Evolutionary conservation across 2,113 vertebrate genomes (phyloP), one percentile per base, ranked within the genome.

Genomic region (Epinephelus lanceolatus): DNA sequence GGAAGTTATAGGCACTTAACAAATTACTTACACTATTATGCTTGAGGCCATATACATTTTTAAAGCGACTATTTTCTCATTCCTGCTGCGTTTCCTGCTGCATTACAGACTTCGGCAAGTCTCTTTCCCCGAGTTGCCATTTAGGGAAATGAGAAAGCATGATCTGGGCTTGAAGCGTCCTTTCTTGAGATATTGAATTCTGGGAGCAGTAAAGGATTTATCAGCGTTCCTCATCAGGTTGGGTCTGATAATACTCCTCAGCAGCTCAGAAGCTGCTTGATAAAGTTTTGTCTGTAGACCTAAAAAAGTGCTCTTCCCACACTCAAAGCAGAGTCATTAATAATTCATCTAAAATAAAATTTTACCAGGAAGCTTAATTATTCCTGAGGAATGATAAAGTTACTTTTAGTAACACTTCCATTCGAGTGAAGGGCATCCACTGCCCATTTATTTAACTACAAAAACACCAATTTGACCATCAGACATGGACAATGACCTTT

Each of bases 191-290:
- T 49, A 37, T 19, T 52, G 13, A 61, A 62, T 33, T 62, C 18
- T 15, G 55, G 45, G 57, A 75, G 72, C 72, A 61, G 42, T 40
- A 40, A 67, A n/a, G n/a, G 23, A 60, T 59, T 60, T 45, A 60
- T 73, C 71, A 62, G 27, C 15, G 14, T 55, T 55, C 21, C 53
- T n/a, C 53, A n/a, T 55, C 53, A 55, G 53, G 8, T 10, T 21
- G 42, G 18, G 14, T 72, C 14, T 59, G 15, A 72, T 57, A 59
- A 59, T 25, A 42, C 42, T 45, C 42, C 33, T 57, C 70, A 55
- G 10, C 53, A 55, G 53, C n/a, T 72, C 14, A 72, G 70, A 47
- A 74, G 25, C 27, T 55, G 4, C 51, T 55, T 3, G 21, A 23
- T 4, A 55, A 55, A 55, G 53, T 53, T 49, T 62, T 37, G 40